A percentile compares a stretch with the other conserved stretches of the same genome.
Evolutionary conservation across 1,140 invertebrate species (phyloP).

Genomic region (Panagrolaimus sp.): DNA sequence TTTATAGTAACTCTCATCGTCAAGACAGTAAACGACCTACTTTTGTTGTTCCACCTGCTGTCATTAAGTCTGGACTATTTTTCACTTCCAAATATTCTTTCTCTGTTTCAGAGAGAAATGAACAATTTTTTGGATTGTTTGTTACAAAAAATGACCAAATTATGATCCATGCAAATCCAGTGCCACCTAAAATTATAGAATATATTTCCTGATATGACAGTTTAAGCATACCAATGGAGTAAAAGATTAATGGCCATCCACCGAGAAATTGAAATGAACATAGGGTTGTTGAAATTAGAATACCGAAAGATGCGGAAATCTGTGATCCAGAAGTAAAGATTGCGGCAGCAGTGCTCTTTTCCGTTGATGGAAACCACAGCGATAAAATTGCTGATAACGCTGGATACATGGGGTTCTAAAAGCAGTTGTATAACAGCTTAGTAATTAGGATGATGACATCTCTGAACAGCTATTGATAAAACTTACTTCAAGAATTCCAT

Average conservation of each 20-base stretch:
- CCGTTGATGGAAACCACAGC: conserved; percentile 2
- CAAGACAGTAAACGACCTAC: too few species aligned
- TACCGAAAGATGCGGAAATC: neutral
- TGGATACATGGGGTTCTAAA: neutral
- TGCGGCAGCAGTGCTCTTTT: neutral
- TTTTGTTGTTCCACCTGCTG: too few species aligned
- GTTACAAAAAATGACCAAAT: too few species aligned
- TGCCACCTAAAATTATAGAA: neutral
- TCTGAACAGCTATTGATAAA: neutral
- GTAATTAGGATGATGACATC: neutral
- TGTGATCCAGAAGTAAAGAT: conserved; percentile 16
- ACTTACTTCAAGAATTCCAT: neutral
- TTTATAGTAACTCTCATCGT: too few species aligned
- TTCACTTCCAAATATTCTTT: too few species aligned
- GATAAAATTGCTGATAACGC: neutral
- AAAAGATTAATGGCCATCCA: conserved; percentile 17
- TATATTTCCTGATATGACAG: neutral
- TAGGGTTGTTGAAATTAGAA: neutral
- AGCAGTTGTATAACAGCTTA: neutral
- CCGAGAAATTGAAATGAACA: neutral
- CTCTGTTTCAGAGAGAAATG: neutral
- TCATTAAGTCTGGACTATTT: too few species aligned
- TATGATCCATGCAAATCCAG: too few species aligned
- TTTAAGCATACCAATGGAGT: neutral
- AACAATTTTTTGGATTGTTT: neutral